Conservation (phyloP, 2,797 vertebrate species). For the Scyliorhinus canicula region DNA sequence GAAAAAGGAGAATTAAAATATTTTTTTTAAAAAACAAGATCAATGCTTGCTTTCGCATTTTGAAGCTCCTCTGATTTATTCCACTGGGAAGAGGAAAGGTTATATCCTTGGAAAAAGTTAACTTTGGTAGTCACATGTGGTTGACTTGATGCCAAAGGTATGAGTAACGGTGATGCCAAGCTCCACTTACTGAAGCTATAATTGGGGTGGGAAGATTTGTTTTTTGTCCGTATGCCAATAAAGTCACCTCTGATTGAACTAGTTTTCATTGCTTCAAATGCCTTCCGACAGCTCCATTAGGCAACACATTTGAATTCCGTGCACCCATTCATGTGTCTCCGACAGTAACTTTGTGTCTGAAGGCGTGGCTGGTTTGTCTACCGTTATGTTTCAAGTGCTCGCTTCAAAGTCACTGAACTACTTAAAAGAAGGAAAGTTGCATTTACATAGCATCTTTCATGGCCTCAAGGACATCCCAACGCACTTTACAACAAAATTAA, state of each 20-base stretch:
- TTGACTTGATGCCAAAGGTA: neutral
- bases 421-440: neutral
- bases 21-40: no score
- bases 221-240: neutral
- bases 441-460: neutral
- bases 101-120: neutral
- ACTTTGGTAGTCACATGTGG: neutral
- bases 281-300: neutral
- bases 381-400: neutral
- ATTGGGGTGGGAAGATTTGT: neutral
- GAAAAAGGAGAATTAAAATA: no score
- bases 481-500: neutral
- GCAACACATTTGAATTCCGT: neutral
- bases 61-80: neutral
- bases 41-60: neutral
- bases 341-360: neutral
- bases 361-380: neutral
- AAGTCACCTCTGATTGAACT: constrained; percentile 3
- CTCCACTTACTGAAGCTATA: constrained; percentile 24
- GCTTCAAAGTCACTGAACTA: neutral
- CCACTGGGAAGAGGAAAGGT: neutral
- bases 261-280: neutral
- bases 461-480: neutral
- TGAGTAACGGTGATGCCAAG: neutral
- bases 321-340: neutral